Conservation (phyloP, 2,113 vertebrate species). For the Eclectus roratus region DNA sequence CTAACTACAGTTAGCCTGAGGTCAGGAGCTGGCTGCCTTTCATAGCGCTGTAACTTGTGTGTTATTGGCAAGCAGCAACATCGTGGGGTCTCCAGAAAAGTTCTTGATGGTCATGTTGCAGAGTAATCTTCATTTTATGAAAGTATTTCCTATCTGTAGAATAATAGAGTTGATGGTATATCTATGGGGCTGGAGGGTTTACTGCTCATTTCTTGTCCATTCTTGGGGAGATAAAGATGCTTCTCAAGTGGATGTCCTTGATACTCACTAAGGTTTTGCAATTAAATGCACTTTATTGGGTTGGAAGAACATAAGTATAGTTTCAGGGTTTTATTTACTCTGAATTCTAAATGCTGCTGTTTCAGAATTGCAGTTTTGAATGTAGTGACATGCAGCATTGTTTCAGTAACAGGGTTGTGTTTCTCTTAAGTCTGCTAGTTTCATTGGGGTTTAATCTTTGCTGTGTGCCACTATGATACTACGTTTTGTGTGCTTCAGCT, state of each 20-base stretch:
- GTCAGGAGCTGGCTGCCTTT: not conserved
- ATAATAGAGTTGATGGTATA: rapidly evolving
- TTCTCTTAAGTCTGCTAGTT: not conserved
- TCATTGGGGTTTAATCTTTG: not conserved
- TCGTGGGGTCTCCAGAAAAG: rapidly evolving
- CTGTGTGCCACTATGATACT: rapidly evolving
- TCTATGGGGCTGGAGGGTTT: not conserved
- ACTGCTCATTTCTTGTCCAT: rapidly evolving
- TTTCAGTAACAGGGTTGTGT: not conserved
- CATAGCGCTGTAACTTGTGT: rapidly evolving
- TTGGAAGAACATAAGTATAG: rapidly evolving
- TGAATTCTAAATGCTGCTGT: not conserved
- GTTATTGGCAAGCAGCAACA: not conserved
- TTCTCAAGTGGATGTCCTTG: rapidly evolving
- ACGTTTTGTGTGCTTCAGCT: not conserved
- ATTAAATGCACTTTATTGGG: not conserved
- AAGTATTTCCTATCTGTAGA: rapidly evolving
- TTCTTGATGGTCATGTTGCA: rapidly evolving
- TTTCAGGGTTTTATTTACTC: not conserved
- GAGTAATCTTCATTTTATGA: rapidly evolving
- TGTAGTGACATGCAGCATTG: not conserved
- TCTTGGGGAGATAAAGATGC: rapidly evolving
- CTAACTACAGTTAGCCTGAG: rapidly evolving
- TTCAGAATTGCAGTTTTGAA: not conserved
- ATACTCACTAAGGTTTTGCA: rapidly evolving